Evolutionary conservation across 2,888 invertebrate genomes (phyloP).

Genomic region (Cetonia aurata): DNA sequence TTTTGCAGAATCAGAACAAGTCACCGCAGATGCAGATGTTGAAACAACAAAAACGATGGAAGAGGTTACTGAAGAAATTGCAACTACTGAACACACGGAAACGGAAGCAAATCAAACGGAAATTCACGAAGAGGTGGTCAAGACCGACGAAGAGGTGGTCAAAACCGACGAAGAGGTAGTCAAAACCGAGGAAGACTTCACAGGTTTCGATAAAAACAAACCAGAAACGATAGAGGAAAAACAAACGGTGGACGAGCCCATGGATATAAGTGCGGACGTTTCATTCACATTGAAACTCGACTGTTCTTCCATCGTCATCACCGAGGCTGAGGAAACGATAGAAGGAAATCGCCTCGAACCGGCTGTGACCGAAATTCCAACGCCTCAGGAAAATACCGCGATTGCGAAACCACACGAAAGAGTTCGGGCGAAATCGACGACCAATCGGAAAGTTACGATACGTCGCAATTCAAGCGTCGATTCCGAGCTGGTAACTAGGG

Average conservation of each 20-base stretch:
- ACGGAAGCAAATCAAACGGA: slow-evolving; percentile 25
- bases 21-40: slow-evolving; percentile 17
- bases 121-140: too few relatives aligned
- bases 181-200: slow-evolving; percentile 50
- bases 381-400: background rate
- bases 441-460: slow-evolving; percentile 10
- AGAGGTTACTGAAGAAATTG: background rate
- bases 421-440: background rate
- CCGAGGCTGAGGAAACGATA: slow-evolving; percentile 17
- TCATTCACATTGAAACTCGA: slow-evolving; percentile 19
- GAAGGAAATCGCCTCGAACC: background rate
- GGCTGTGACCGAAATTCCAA: background rate
- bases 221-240: too few relatives aligned
- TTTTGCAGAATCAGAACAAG: background rate
- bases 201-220: slow-evolving; percentile 26
- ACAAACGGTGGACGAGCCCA: slow-evolving; percentile 13
- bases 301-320: slow-evolving; percentile 12
- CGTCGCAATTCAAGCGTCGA: slow-evolving; percentile 18
- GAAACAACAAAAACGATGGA: slow-evolving; percentile 15
- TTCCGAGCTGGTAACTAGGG: background rate
- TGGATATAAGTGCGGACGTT: slow-evolving; percentile 27
- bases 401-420: slow-evolving; percentile 5
- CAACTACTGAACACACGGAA: slow-evolving; percentile 13
- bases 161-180: slow-evolving; percentile 23
- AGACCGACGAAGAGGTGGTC: too few relatives aligned